Evolutionary conservation across 2,888 invertebrate species (phyloP).

Genomic region (Cecidostiba fungosa): DNA sequence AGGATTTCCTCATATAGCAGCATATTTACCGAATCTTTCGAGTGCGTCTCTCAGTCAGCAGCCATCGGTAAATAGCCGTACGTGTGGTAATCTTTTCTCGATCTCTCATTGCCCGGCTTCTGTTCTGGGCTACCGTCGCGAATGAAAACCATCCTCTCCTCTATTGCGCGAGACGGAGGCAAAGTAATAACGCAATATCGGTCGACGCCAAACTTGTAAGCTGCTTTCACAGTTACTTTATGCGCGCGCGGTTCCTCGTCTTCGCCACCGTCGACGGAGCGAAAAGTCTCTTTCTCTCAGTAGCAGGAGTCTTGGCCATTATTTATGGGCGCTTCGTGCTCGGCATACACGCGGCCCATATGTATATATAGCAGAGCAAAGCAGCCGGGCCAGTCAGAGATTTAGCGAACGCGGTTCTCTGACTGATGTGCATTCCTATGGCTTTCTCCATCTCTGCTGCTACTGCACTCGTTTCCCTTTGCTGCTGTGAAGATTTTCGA

Average conservation of each 20-base stretch:
- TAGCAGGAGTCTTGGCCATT: constrained; percentile 64
- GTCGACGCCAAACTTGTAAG: constrained; percentile 70
- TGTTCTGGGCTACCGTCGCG: neutral
- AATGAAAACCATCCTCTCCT: constrained; percentile 26
- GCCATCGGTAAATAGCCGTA: constrained; percentile 68
- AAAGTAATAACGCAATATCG: constrained; percentile 76
- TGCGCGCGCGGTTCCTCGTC: constrained; percentile 24
- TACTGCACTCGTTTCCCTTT: neutral
- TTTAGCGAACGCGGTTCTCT: constrained; percentile 11
- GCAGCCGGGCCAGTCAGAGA: constrained; percentile 33
- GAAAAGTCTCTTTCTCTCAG: constrained; percentile 34
- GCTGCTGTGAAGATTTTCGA: neutral
- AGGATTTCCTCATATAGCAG: neutral
- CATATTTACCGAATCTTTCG: constrained; percentile 60
- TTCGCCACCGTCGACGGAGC: constrained; percentile 3
- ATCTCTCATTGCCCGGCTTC: constrained; percentile 71
- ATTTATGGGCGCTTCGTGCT: constrained; percentile 76
- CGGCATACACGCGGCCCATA: constrained; percentile 72
- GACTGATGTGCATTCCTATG: constrained; percentile 23
- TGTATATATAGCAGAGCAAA: constrained; percentile 18
- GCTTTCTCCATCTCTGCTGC: neutral
- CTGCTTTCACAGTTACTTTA: constrained; percentile 73
- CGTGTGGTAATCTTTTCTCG: constrained; percentile 75
- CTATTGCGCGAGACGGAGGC: constrained; percentile 34
- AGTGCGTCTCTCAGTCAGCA: constrained; percentile 60